A percentile compares a stretch with the other conserved stretches of the same genome.
These are phyloP conservation scores for Tipula vernalis DNA, from an alignment of 2,888 invertebrate genomes.

Conservation along the genomic window DNA sequence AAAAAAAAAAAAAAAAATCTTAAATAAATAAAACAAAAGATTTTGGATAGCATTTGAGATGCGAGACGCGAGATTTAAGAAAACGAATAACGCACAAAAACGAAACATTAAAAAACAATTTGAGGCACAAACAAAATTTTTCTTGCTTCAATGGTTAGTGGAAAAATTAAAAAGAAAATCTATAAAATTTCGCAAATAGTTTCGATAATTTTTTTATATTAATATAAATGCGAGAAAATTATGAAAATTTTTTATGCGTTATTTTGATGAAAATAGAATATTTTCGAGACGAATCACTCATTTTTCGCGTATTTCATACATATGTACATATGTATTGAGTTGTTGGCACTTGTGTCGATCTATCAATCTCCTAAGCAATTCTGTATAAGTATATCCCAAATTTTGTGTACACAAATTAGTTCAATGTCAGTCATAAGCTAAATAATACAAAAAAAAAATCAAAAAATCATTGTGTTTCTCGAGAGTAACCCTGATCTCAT, in stretches of 20 bases:
- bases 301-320: background rate
- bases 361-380: background rate
- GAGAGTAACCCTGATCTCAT: background rate
- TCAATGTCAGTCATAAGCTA: background rate
- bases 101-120: background rate
- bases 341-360: constrained; percentile 4
- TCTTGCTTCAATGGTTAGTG: background rate
- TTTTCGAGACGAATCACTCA: background rate
- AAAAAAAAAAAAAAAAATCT: background rate
- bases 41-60: background rate
- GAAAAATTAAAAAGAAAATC: background rate
- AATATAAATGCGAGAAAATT: background rate
- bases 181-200: background rate
- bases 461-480: background rate
- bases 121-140: background rate
- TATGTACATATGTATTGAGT: background rate
- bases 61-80: background rate
- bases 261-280: background rate
- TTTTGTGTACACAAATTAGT: background rate
- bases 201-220: background rate
- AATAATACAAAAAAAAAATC: background rate
- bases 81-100: background rate
- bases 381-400: background rate
- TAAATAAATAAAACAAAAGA: background rate
- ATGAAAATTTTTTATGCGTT: background rate